Conservation (phyloP, 2,888 invertebrate species). For the Homarus gammarus region DNA sequence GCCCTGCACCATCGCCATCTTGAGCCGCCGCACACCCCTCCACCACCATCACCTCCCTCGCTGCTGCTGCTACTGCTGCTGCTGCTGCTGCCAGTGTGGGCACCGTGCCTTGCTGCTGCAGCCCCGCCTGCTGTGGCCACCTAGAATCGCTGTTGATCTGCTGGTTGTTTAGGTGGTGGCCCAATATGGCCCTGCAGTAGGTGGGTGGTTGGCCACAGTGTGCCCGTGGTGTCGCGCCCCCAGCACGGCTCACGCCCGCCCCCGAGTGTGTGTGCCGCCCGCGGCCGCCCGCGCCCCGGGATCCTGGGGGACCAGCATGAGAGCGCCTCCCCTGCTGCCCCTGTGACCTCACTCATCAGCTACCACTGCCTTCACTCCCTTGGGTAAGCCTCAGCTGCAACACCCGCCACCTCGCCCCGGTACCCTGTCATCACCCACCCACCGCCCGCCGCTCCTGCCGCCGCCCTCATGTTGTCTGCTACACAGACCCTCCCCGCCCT, state of each 20-base stretch:
- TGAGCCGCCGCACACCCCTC: background rate
- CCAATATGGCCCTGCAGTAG: constrained; percentile 60
- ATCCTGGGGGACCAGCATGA: constrained; percentile 67
- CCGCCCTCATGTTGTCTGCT: constrained; percentile 8
- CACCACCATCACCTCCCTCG: constrained; percentile 11
- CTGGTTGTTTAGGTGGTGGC: constrained; percentile 3
- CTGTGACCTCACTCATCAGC: constrained; percentile 68
- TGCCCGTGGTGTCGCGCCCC: constrained; percentile 38
- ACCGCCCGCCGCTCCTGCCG: constrained; percentile 26
- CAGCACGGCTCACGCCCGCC: constrained; percentile 36
- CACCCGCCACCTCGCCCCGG: constrained; percentile 34
- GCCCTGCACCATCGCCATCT: constrained; percentile 19
- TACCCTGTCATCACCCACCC: constrained; percentile 27
- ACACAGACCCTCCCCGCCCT: background rate
- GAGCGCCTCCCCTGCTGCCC: constrained; percentile 67
- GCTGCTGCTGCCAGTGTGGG: constrained; percentile 49
- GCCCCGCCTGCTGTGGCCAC: background rate
- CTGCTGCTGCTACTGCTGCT: constrained; percentile 51
- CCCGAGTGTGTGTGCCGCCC: constrained; percentile 55
- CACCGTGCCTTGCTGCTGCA: constrained; percentile 40
- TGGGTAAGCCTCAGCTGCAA: constrained; percentile 39
- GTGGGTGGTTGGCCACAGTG: constrained; percentile 37
- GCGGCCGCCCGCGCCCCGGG: constrained; percentile 63
- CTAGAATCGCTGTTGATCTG: background rate
- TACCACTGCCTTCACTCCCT: constrained; percentile 54